Conservation (phyloP, 2,888 invertebrate genomes). For the Smittia aterrima region DNA sequence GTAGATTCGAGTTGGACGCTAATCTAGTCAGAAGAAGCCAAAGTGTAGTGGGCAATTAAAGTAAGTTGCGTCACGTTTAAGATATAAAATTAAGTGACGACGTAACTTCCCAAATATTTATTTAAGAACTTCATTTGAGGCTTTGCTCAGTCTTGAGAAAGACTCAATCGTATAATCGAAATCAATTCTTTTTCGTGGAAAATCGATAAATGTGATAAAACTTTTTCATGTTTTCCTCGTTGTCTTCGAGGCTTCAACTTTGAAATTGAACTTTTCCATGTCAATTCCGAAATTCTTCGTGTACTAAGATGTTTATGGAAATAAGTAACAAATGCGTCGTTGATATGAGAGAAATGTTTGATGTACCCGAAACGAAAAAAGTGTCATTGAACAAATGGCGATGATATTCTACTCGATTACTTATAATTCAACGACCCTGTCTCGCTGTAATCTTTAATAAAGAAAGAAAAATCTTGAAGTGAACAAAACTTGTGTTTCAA, state of each 20-base stretch:
- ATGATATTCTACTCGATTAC: too few species aligned
- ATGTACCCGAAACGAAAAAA: too few species aligned
- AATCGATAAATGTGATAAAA: constrained; percentile 10
- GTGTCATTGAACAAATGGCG: too few species aligned
- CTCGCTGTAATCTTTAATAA: background rate
- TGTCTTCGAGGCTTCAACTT: background rate
- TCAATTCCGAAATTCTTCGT: background rate
- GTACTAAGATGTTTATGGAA: background rate
- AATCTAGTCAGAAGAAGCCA: background rate
- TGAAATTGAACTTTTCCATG: background rate
- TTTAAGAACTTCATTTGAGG: background rate
- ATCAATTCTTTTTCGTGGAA: background rate
- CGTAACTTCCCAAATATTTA: too few species aligned
- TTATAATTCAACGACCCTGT: too few species aligned
- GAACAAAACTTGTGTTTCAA: background rate
- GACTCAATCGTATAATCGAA: too few species aligned
- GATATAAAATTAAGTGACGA: too few species aligned
- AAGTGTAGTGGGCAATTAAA: too few species aligned
- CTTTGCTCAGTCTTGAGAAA: background rate
- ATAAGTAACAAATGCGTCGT: background rate
- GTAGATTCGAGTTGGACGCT: background rate
- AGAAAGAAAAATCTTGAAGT: background rate
- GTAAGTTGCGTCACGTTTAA: too few species aligned
- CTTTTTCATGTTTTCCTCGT: background rate
- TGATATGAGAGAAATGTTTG: background rate